These are phyloP conservation scores for Abramis brama DNA, from an alignment of 2,113 vertebrate genomes.

Conservation along the genomic window DNA sequence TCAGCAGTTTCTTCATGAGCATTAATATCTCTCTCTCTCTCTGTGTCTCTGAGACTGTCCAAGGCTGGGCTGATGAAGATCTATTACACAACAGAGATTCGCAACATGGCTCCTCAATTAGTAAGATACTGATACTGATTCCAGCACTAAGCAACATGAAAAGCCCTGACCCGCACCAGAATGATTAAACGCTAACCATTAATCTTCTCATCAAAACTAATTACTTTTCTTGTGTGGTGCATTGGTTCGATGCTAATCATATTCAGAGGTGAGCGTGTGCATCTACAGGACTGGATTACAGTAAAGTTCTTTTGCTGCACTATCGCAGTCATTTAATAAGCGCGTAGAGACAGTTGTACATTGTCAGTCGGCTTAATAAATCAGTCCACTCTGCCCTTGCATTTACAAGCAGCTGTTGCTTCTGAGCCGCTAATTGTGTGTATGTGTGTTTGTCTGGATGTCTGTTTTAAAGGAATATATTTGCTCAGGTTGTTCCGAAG, in stretches of 20 bases:
- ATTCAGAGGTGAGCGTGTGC: slow-evolving; percentile 15
- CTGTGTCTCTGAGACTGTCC: slow-evolving; percentile 40
- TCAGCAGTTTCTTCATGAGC: slow-evolving; percentile 32
- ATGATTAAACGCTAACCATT: slow-evolving; percentile 62
- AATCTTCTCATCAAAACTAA: slow-evolving; percentile 52
- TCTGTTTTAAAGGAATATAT: not conserved
- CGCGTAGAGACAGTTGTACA: slow-evolving; percentile 37
- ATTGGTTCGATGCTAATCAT: slow-evolving; percentile 49
- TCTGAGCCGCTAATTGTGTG: not conserved
- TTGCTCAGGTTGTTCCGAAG: not conserved
- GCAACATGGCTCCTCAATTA: slow-evolving; percentile 64
- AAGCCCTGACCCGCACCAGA: slow-evolving; percentile 12
- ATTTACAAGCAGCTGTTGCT: slow-evolving; percentile 48
- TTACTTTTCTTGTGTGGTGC: slow-evolving; percentile 44
- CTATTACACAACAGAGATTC: slow-evolving; percentile 55
- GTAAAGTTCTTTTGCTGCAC: slow-evolving; percentile 51
- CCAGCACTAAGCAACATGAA: slow-evolving; percentile 55
- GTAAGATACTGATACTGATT: slow-evolving; percentile 43
- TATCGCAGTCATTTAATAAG: slow-evolving; percentile 52
- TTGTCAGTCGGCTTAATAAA: slow-evolving; percentile 62
- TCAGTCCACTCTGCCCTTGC: slow-evolving; percentile 50
- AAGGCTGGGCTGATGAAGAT: slow-evolving; percentile 62
- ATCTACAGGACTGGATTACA: slow-evolving; percentile 16
- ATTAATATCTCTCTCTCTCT: not conserved
- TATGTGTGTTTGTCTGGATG: not conserved